Base-by-base conservation (phyloP, 2,113 vertebrate genomes). In the Takifugu flavidus region DNA sequence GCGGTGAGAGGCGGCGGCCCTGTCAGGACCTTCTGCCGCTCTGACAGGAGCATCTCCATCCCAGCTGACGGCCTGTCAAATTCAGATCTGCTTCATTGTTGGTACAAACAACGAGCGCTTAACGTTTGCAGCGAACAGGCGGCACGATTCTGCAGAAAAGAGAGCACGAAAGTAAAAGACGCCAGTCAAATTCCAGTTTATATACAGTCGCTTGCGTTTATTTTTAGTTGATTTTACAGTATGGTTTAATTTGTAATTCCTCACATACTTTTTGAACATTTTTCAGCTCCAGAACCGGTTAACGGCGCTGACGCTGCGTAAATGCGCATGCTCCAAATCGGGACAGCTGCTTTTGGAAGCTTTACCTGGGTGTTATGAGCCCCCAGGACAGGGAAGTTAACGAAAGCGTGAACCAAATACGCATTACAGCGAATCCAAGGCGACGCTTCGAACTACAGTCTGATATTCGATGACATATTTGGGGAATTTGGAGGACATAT, bases 11-110 rank as follows among this genome's bases (percentile, higher is more conserved):
- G 59, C 0, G 27, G 8, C 2, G 13, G 2, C 42, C 63, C 58
- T 89, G 89, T 87, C 86, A 90, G 67, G 75, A 83, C 87, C 88
- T 75, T 83, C 85, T 90, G 90, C 72, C 65, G 2, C 25, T 0
- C 82, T 82, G 78, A 60, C 82, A 69, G 73, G 26, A 14, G 26
- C 77, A 70, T 65, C 70, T 65, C 73, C 13, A 13, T 4, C 45
- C 66, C 87, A 91, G 88, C 87, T 90, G 89, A 88, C 89, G 59
- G 58, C 14, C 86, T 89, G 89, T 90, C 90, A 90, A 6, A 58
- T 61, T 56, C 89, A 90, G 85, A 72, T 46, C 29, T 46, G 3
- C 55, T 58, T 60, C 1, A 57, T 77, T 85, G 74, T 87, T 25
- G 51, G n/a, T 3, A 56, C 46, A 59, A 55, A 49, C 53, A 27